Conservation (phyloP, 2,797 vertebrate genomes). For the Peromyscus attwateri region DNA sequence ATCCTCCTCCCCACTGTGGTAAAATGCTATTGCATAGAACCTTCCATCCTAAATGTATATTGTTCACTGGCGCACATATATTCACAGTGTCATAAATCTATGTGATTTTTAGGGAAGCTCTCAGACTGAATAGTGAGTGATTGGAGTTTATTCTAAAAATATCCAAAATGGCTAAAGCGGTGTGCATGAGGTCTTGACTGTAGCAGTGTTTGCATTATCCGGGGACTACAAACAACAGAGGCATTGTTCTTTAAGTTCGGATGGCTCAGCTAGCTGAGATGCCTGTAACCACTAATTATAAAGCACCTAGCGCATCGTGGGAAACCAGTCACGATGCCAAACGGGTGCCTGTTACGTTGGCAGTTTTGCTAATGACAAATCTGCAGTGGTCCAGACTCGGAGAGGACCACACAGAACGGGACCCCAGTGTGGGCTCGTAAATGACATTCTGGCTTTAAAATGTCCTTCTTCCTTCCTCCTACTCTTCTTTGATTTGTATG, state of each 20-base stretch:
- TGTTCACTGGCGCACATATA: background rate
- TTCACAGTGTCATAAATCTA: background rate
- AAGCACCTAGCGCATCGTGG: background rate
- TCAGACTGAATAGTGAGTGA: background rate
- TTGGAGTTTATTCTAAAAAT: conserved; percentile 64
- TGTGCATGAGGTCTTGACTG: background rate
- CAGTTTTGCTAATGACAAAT: background rate
- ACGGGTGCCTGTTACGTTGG: background rate
- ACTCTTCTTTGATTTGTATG: background rate
- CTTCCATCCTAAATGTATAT: background rate
- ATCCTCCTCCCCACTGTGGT: background rate
- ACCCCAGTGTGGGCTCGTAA: background rate
- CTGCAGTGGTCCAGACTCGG: background rate
- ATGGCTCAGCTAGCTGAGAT: background rate
- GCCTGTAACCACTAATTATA: background rate
- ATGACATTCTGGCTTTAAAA: conserved; percentile 35
- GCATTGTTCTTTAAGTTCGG: conserved; percentile 1
- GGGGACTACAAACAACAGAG: background rate
- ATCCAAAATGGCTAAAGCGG: conserved; percentile 15
- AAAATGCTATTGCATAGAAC: background rate
- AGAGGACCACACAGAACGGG: background rate
- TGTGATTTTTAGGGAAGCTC: conserved; percentile 5
- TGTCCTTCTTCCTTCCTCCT: conserved; percentile 23
- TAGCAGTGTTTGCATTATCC: background rate
- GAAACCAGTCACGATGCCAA: background rate